Evolutionary conservation across 2,797 vertebrate species (phyloP).

Genomic region (Paedocypris micromegethes): DNA sequence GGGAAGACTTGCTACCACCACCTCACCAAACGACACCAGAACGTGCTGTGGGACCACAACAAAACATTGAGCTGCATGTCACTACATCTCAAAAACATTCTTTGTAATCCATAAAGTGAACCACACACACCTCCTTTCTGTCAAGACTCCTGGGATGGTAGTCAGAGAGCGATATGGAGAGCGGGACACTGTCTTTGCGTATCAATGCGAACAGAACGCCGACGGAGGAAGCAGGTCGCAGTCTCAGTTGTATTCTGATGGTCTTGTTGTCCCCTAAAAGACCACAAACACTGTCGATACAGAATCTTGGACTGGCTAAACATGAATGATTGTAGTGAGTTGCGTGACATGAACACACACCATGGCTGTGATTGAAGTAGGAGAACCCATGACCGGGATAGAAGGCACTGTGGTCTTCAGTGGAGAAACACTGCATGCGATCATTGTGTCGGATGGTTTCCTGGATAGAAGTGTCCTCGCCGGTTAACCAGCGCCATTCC

Average conservation of each 20-base stretch:
- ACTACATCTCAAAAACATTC: background rate
- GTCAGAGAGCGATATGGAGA: conserved; percentile 84
- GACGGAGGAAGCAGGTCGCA: conserved; percentile 78
- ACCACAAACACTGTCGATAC: background rate
- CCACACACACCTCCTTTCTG: conserved; percentile 78
- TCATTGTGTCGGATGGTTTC: conserved; percentile 80
- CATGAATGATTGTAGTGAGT: too few species aligned
- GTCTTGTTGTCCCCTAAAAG: conserved; percentile 65
- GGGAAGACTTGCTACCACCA: conserved; percentile 74
- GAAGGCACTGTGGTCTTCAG: conserved; percentile 77
- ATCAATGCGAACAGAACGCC: conserved; percentile 87
- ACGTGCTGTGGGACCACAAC: conserved; percentile 68
- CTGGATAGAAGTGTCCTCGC: conserved; percentile 85
- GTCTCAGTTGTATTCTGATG: conserved; percentile 71
- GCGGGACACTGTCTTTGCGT: conserved; percentile 72
- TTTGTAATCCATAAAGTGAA: background rate
- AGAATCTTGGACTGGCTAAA: too few species aligned
- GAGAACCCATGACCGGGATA: conserved; percentile 85
- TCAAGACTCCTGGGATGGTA: conserved; percentile 79
- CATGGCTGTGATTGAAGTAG: conserved; percentile 78
- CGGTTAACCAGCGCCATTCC: conserved; percentile 90
- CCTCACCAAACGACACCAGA: conserved; percentile 72
- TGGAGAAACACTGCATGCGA: conserved; percentile 90
- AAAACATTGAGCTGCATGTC: background rate
- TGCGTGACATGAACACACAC: conserved; percentile 54